Base-by-base conservation (phyloP, 2,888 invertebrate genomes). In the Plemyria rubiginata region DNA sequence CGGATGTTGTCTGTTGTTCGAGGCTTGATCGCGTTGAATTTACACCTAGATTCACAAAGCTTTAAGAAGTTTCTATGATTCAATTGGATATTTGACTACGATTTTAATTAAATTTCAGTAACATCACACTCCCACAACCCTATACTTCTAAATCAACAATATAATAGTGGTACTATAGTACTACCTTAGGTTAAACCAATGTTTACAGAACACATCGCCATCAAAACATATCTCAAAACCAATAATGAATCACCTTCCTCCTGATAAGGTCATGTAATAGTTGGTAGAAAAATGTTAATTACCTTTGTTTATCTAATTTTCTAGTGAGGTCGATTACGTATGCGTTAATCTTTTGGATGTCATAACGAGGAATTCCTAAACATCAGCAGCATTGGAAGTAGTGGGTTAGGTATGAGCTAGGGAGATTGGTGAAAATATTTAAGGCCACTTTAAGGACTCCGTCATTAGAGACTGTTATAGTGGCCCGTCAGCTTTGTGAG, bases 231-330 rank as follows among this genome's bases (percentile, higher is more conserved):
- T 64, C 69, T 71, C 66, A 77, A 81, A 82, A 83, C 80, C 82
- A 86, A 86, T 77, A 82, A 73, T 86, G 82, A 85, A 73, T 87
- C 85, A 86, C 4, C 2, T 36, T 59, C 41, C 12, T 54, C 54
- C 36, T 50, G 66, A 60, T 66, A 66, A 58, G 16, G 32, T 68
- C 62, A 70, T 59, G 62, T 59, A 66, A 67, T 41, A 62, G 57
- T 41, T 41, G 5, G 43, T 38, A 52, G 12, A 60, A 51, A 60
- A 54, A 64, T 60, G 55, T 55, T 60, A 60, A 60, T 60, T 56
- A 46, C 54, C 57, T 49, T 43, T 63, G 52, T 49, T 48, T 59
- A 59, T 48, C 58, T 54, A 22, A 59, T 54, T 54, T 45, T 22
- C 38, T 15, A 8, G 46, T 43, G 48, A 63, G 59, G 59, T 63